phyloP scores from a whole-genome alignment of 2,888 invertebrate genomes.

The Carterocephalus palaemon region DNA sequence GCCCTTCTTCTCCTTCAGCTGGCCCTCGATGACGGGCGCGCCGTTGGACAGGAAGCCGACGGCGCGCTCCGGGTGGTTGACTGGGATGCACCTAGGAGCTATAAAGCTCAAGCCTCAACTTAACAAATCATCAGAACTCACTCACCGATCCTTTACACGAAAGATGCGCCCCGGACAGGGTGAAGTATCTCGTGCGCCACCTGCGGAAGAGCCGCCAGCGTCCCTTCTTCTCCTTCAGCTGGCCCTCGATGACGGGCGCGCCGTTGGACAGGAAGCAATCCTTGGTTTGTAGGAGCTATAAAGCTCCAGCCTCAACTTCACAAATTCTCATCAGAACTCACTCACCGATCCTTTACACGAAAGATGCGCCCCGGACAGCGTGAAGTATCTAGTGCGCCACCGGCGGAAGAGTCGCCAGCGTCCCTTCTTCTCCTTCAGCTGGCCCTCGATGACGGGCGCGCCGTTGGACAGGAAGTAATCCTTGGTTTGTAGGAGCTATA shows the following conservation, averaged over 20 bases:
- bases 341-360: slow-evolving; percentile 91
- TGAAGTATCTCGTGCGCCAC: slow-evolving; percentile 96
- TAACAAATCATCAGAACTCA: too few species aligned
- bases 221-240: slow-evolving; percentile 95
- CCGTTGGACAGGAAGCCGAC: too few species aligned
- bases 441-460: slow-evolving; percentile 93
- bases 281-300: too few species aligned
- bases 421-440: slow-evolving; percentile 94
- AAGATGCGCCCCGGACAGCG: slow-evolving; percentile 93
- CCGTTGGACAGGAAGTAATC: slow-evolving; percentile 89
- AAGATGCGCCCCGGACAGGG: slow-evolving; percentile 93
- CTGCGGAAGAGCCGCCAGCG: slow-evolving; percentile 93
- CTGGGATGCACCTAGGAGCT: too few species aligned
- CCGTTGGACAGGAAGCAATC: too few species aligned
- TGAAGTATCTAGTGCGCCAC: slow-evolving; percentile 97
- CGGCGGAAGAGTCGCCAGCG: slow-evolving; percentile 93
- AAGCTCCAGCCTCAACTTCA: too few species aligned
- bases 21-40: too few species aligned
- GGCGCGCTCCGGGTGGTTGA: slow-evolving; percentile 95
- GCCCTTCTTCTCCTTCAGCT: slow-evolving; percentile 95
- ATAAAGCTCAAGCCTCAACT: too few species aligned
- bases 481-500: too few species aligned
- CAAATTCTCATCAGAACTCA: too few species aligned
- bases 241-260: too few species aligned
- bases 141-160: too few species aligned